Percentiles rank a stretch among this genome's conserved stretches.
These are phyloP conservation scores for Rachycentron canadum DNA, from an alignment of 2,797 vertebrate species.

Conservation along the genomic window DNA sequence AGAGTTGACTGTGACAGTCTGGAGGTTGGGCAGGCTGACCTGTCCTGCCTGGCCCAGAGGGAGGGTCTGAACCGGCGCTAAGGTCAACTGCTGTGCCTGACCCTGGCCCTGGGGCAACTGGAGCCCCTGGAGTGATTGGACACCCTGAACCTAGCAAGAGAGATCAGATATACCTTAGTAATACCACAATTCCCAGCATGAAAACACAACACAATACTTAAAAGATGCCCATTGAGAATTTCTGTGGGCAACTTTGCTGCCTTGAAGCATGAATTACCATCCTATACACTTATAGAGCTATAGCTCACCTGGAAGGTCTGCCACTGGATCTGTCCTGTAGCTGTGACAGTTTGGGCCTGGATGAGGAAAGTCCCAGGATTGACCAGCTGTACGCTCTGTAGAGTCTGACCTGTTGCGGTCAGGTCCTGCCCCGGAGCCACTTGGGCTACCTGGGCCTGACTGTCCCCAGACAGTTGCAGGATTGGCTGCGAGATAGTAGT, in stretches of 20 bases:
- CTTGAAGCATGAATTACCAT: not conserved
- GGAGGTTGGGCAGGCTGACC: conserved; percentile 94
- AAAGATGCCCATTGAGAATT: not conserved
- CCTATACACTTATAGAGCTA: not conserved
- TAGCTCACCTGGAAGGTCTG: conserved; percentile 94
- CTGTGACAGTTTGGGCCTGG: conserved; percentile 98
- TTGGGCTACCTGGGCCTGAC: conserved; percentile 91
- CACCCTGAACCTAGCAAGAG: conserved; percentile 92
- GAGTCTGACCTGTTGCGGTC: conserved; percentile 89
- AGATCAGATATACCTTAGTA: not conserved
- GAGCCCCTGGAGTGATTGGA: conserved; percentile 98
- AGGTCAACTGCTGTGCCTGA: conserved; percentile 93
- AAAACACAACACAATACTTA: not conserved
- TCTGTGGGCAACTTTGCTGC: not conserved
- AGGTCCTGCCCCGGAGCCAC: conserved; percentile 90
- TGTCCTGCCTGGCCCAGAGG: conserved; percentile 95
- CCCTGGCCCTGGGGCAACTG: conserved; percentile 93
- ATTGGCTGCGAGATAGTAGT: conserved; percentile 92
- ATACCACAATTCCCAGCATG: not conserved
- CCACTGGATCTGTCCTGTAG: conserved; percentile 99
- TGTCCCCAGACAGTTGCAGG: conserved; percentile 86
- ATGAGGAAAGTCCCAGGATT: conserved; percentile 98
- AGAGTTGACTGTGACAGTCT: conserved; percentile 98
- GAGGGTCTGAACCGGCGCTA: conserved; percentile 97
- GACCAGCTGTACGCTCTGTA: conserved; percentile 97